phyloP scores from a whole-genome alignment of 2,888 invertebrate species.

The Brenthis ino region DNA sequence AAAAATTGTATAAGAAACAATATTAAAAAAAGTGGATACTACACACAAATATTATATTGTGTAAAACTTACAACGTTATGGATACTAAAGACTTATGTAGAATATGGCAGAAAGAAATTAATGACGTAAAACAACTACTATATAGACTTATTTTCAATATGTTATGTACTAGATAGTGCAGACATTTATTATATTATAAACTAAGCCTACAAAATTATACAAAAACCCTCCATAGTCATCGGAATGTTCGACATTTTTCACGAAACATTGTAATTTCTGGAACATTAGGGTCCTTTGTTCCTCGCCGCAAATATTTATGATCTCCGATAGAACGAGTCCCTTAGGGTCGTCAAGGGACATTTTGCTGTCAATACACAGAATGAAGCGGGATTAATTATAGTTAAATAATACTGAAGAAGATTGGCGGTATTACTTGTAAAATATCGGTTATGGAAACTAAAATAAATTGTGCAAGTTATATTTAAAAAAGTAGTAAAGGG shows the following conservation, averaged over 20 bases:
- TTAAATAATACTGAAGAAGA: constrained; percentile 5
- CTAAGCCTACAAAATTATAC: too few relatives aligned
- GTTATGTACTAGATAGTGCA: too few relatives aligned
- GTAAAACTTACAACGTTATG: too few relatives aligned
- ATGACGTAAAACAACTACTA: too few relatives aligned
- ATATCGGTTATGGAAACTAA: neutral
- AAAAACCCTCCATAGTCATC: neutral
- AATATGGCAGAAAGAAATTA: too few relatives aligned
- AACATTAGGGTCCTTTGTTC: constrained; percentile 21
- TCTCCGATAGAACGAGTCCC: neutral
- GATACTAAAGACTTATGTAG: too few relatives aligned
- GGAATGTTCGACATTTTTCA: constrained; percentile 3
- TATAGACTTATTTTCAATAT: too few relatives aligned
- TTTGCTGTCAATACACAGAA: constrained; percentile 10
- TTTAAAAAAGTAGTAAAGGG: too few relatives aligned
- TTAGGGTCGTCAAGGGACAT: constrained; percentile 9
- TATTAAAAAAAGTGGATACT: too few relatives aligned
- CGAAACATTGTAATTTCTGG: constrained; percentile 16
- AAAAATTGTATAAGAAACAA: too few relatives aligned
- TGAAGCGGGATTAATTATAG: neutral
- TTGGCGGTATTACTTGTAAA: neutral
- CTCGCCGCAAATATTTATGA: constrained; percentile 24
- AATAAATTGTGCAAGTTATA: neutral
- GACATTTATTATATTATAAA: too few relatives aligned
- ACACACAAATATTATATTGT: too few relatives aligned